Conservation (phyloP, 2,797 vertebrate species). For the Xerus rutilus region DNA sequence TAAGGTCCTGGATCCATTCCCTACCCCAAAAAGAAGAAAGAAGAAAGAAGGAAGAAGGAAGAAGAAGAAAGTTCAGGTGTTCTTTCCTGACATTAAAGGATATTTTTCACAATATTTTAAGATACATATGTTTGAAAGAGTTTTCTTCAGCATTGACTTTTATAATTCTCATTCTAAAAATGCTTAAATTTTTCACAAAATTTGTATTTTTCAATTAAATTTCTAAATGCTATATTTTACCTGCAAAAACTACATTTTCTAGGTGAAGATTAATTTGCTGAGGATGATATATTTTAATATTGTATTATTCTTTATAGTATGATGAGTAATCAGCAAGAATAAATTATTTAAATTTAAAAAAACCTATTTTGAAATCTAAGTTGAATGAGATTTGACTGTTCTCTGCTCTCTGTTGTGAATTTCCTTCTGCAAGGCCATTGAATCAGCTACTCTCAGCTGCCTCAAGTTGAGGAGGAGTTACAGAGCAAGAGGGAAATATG, state of each 20-base stretch:
- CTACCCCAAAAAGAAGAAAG: background rate
- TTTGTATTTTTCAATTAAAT: slow-evolving; percentile 86
- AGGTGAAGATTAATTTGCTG: slow-evolving; percentile 78
- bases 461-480: background rate
- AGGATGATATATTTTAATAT: slow-evolving; percentile 86
- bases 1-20: background rate
- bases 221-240: slow-evolving; percentile 88
- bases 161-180: slow-evolving; percentile 76
- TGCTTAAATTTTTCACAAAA: slow-evolving; percentile 82
- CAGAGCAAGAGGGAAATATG: background rate
- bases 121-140: slow-evolving; percentile 67
- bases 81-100: slow-evolving; percentile 74
- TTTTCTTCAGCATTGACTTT: slow-evolving; percentile 77
- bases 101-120: slow-evolving; percentile 81
- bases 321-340: slow-evolving; percentile 83
- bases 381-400: background rate
- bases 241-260: slow-evolving; percentile 85
- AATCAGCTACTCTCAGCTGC: background rate
- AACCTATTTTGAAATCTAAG: slow-evolving; percentile 27
- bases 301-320: slow-evolving; percentile 81
- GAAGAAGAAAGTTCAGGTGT: slow-evolving; percentile 40
- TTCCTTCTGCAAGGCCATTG: background rate
- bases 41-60: too few relatives aligned
- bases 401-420: background rate
- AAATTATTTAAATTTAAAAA: slow-evolving; percentile 83